Evolutionary conservation across 1,140 invertebrate species (phyloP).

Genomic region (Aphidius ervi): DNA sequence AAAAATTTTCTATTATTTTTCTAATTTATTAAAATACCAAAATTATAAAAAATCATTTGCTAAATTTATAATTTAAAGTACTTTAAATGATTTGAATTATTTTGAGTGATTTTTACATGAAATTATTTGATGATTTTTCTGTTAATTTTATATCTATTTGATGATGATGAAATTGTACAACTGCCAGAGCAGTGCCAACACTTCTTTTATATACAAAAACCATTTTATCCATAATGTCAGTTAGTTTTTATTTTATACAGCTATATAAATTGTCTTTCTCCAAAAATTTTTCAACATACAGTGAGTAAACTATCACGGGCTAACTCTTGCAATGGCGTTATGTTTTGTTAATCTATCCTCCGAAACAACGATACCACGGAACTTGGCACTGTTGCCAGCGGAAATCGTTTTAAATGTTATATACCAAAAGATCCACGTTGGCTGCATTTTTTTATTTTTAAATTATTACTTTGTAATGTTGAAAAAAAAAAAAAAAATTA

Average conservation of each 20-base stretch:
- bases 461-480: slow-evolving; percentile 52
- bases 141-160: too few relatives aligned
- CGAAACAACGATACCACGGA: slow-evolving; percentile 47
- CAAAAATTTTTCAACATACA: slow-evolving; percentile 40
- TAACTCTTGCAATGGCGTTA: slow-evolving; percentile 37
- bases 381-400: slow-evolving; percentile 52
- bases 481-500: not conserved
- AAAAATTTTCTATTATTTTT: not conserved
- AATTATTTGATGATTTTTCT: too few relatives aligned
- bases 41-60: too few relatives aligned
- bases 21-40: too few relatives aligned
- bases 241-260: slow-evolving; percentile 1
- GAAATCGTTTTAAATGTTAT: slow-evolving; percentile 55
- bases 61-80: too few relatives aligned
- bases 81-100: too few relatives aligned
- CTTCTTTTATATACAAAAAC: slow-evolving; percentile 31
- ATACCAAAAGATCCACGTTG: slow-evolving; percentile 40
- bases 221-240: slow-evolving; percentile 39
- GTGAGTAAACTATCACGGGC: slow-evolving; percentile 30
- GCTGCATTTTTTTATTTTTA: slow-evolving; percentile 29
- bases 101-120: too few relatives aligned
- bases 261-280: not conserved
- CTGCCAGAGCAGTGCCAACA: slow-evolving; percentile 49
- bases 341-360: slow-evolving; percentile 54
- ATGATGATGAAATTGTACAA: slow-evolving; percentile 36